Evolutionary conservation across 2,888 invertebrate species (phyloP).

Genomic region (Candidula unifasciata): DNA sequence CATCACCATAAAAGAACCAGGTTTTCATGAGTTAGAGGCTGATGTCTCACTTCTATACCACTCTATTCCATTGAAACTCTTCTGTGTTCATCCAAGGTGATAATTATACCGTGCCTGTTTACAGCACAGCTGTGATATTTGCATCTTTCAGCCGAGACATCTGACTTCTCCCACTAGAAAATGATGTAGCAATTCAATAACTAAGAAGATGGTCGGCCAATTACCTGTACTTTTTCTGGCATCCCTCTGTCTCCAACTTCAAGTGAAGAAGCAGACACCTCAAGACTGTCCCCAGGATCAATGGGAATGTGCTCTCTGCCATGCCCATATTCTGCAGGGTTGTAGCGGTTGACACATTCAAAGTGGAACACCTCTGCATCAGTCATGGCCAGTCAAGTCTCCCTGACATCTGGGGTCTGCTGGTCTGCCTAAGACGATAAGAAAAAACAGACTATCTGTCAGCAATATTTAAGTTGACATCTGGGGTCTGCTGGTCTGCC

Average conservation of each 20-base stretch:
- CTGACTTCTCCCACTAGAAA: too few species aligned
- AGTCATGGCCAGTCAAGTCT: constrained; percentile 22
- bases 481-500: background rate
- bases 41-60: too few species aligned
- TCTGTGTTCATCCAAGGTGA: too few species aligned
- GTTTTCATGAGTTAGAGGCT: too few species aligned
- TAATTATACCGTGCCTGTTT: too few species aligned
- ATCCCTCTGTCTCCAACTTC: constrained; percentile 10
- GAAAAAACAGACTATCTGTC: too few species aligned
- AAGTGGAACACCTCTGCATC: constrained; percentile 58
- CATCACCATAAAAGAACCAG: too few species aligned
- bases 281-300: constrained; percentile 61
- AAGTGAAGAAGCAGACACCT: constrained; percentile 52
- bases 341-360: constrained; percentile 61
- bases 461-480: constrained; percentile 23
- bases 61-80: too few species aligned
- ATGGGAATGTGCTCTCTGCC: constrained; percentile 60
- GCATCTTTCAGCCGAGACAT: too few species aligned
- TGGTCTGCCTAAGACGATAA: background rate
- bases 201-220: background rate
- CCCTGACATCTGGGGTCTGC: constrained; percentile 2
- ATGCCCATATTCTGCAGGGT: constrained; percentile 60
- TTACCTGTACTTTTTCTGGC: constrained; percentile 42
- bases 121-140: too few species aligned
- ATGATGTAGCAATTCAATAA: background rate